These are phyloP conservation scores for Threskiornis aethiopicus DNA, from an alignment of 2,797 vertebrate species.

Conservation along the genomic window DNA sequence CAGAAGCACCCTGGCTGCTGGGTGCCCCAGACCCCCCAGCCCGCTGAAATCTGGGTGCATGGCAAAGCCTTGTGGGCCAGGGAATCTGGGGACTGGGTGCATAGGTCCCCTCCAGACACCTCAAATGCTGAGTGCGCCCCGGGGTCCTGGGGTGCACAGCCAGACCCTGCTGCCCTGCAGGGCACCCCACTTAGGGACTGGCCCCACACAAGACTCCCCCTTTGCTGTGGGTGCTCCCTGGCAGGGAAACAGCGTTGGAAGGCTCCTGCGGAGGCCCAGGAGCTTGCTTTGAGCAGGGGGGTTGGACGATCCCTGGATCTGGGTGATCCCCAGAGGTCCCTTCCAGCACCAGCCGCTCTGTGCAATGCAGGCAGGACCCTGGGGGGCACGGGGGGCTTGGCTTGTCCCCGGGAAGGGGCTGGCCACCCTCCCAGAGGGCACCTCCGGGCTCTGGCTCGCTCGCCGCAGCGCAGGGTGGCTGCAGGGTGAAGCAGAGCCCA, in stretches of 20 bases:
- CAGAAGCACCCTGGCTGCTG: background rate
- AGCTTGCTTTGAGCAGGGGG: background rate
- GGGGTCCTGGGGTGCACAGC: background rate
- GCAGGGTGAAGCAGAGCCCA: background rate
- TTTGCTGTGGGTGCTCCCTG: background rate
- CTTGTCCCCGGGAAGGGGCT: background rate
- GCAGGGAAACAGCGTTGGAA: background rate
- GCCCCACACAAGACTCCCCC: background rate
- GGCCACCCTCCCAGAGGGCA: background rate
- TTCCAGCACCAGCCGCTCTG: background rate
- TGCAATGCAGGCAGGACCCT: background rate
- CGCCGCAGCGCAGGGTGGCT: fast-evolving
- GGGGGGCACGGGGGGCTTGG: fast-evolving
- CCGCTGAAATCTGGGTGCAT: fast-evolving
- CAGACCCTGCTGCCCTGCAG: background rate
- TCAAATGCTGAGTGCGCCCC: fast-evolving
- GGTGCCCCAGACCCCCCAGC: background rate
- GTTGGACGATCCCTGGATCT: background rate
- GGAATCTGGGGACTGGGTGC: fast-evolving
- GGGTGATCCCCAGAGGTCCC: background rate
- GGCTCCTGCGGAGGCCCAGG: background rate
- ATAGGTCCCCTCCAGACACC: fast-evolving
- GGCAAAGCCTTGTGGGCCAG: background rate
- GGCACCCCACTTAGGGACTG: fast-evolving
- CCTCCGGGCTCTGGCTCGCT: fast-evolving